Base-by-base conservation (phyloP, 2,113 vertebrate species). In the Zingel zingel region DNA sequence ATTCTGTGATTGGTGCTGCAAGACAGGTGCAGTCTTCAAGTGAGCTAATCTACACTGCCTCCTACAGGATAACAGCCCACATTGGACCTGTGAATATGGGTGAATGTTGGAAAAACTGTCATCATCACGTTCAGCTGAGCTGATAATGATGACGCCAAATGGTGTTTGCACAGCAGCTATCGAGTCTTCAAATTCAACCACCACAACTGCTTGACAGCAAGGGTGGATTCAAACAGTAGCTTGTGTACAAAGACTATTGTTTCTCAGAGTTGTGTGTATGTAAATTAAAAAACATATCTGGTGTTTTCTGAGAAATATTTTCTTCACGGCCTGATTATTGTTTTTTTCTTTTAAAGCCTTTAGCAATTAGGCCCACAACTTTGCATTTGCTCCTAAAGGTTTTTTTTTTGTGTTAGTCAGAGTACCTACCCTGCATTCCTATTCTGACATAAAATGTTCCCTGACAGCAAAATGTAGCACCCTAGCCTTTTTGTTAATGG, bases 1-100 rank as follows among this genome's bases (percentile, higher is more conserved):
- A 23, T 81, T 81, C 16, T 79, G 78, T 80, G 84, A 87, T 79
- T 81, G 70, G 74, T 66, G 72, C 74, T 86, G 71, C 67, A 77
- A 86, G 81, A 86, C 82, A 79, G 85, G 74, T 65, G 64, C 69
- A 70, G 69, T 45, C 58, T 70, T 76, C 54, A 65, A 70, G 82
- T 77, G 71, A 81, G 87, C 89, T 86, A 78, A 89, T 86, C 92
- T 88, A 83, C 85, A 91, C 83, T 88, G 90, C 92, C 91, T 91
- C 92, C 93, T 92, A 82, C 88, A 93, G 91, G 91, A 87, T 33
- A 72, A 79, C 79, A 81, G 57, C 72, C 62, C 77, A 83, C 81
- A 90, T 15, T 84, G 83, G 78, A 58, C 51, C 68, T 18, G 45
- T 51, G 72, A 75, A 25, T n/a, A 54, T 67, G 84, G 74, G 45